Percentiles rank a stretch among this genome's conserved stretches.
Evolutionary conservation across 2,797 vertebrate species (phyloP).

Genomic region (Nyctibius grandis): DNA sequence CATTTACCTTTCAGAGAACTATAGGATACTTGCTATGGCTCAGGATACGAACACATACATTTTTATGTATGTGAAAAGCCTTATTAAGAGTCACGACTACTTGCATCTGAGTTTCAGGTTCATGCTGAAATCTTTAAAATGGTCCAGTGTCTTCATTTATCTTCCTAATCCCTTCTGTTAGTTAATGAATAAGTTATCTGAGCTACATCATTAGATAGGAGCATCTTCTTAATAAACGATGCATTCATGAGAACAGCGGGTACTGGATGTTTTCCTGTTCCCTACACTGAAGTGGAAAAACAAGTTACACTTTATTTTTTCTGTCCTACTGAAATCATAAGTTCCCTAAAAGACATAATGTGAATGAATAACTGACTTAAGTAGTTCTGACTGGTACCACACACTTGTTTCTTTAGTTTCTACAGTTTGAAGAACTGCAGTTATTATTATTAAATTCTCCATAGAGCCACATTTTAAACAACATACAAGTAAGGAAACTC

Average conservation of each 20-base stretch:
- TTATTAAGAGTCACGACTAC: background rate
- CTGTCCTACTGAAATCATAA: background rate
- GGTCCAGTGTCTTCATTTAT: background rate
- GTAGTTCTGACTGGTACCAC: background rate
- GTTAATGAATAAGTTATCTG: background rate
- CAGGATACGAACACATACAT: background rate
- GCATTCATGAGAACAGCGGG: background rate
- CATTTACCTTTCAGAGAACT: background rate
- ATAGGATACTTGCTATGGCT: background rate
- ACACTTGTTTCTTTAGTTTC: background rate
- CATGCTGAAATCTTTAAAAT: background rate
- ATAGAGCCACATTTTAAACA: background rate
- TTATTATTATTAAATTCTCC: background rate
- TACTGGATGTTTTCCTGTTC: background rate
- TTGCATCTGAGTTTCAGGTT: background rate
- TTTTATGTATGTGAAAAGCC: background rate
- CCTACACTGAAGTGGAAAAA: too few species aligned
- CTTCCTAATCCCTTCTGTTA: background rate
- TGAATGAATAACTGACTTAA: background rate
- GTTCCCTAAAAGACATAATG: background rate
- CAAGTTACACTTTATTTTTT: background rate
- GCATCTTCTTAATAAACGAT: background rate
- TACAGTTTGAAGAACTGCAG: background rate
- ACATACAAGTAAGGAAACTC: background rate
- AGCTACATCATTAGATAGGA: background rate